Base-by-base conservation (phyloP, 2,888 invertebrate species). In the Oxytorus armatus region DNA sequence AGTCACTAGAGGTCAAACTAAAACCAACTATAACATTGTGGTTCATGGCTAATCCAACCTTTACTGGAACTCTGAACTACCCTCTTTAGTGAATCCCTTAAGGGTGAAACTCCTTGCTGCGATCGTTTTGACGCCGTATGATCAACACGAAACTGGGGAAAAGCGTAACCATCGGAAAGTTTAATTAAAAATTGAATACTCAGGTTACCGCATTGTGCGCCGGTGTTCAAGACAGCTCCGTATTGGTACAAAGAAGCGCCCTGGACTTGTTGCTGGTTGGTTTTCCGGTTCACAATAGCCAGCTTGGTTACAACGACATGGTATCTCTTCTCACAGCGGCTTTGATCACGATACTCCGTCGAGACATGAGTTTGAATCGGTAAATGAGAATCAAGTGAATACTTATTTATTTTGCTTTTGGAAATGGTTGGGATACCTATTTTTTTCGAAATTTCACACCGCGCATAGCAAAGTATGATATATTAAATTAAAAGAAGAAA, bases 291-390 rank as follows among this genome's bases (percentile, higher is more conserved):
- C 96, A 97, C 88, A 96, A 96, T 87, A 95, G 94, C 79, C 96
- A 96, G 88, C 93, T 96, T 61, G 92, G 93, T 11, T 93, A 94
- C 84, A 92, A 94, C 7, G 96, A 97, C 89, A 94, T 96, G 93
- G 94, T 95, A 59, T 93, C 94, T 72, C 92, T 97, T 81, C 95
- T 96, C 5, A 96, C 95, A 23, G 95, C 96, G 74, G 95, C 96
- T 25, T 92, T 97, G 66, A 93, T 94, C 47, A 95, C 95, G 4
- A 95, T 98, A 82, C 92, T 98, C 61, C 93, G 97, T 51, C 93
- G 98, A 79, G 98, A 98, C 90, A 97, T 97, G 96, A 97, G 97
- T 29, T 93, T 98, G 11, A 98, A 98, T 91, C 94, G 96, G 94
- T 94, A 90, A 75, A 77, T 29, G 49, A 61, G 79, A 25, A 33